Conservation (phyloP, 2,888 invertebrate species). For the Metalampra italica region DNA sequence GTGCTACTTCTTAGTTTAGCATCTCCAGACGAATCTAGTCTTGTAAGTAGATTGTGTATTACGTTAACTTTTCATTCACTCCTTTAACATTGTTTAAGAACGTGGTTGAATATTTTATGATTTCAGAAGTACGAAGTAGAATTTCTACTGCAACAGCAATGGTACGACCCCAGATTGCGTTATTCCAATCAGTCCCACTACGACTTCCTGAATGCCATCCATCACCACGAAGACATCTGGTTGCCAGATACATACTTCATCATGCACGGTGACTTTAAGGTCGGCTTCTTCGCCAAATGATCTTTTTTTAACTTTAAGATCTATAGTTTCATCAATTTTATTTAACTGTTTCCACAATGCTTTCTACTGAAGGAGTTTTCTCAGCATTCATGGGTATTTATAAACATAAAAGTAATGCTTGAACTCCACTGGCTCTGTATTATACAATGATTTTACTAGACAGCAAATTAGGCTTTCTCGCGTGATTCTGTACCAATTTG, state of each 20-base stretch:
- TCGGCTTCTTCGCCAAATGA: slow-evolving; percentile 25
- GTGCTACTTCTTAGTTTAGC: slow-evolving; percentile 95
- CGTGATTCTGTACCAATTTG: slow-evolving; percentile 19
- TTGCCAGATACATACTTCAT: slow-evolving; percentile 97
- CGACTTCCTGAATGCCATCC: slow-evolving; percentile 94
- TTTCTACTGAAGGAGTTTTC: slow-evolving; percentile 62
- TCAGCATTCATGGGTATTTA: slow-evolving; percentile 63
- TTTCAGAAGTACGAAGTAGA: slow-evolving; percentile 97
- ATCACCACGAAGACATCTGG: slow-evolving; percentile 95
- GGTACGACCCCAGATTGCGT: slow-evolving; percentile 93
- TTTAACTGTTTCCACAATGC: slow-evolving; percentile 56
- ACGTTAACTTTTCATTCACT: slow-evolving; percentile 5
- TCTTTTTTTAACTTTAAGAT: neutral
- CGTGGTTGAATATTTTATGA: slow-evolving; percentile 3
- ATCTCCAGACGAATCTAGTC: slow-evolving; percentile 96
- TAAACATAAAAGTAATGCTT: slow-evolving; percentile 56
- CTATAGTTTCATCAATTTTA: slow-evolving; percentile 39
- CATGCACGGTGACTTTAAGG: slow-evolving; percentile 97
- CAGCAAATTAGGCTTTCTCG: slow-evolving; percentile 44
- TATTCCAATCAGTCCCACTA: slow-evolving; percentile 93
- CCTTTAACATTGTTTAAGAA: neutral
- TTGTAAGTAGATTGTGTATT: slow-evolving; percentile 82
- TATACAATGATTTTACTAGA: slow-evolving; percentile 45
- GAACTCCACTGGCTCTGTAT: slow-evolving; percentile 44
- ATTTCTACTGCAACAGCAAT: slow-evolving; percentile 94